phyloP scores from a whole-genome alignment of 2,888 invertebrate genomes.

The Meloe dianella region DNA sequence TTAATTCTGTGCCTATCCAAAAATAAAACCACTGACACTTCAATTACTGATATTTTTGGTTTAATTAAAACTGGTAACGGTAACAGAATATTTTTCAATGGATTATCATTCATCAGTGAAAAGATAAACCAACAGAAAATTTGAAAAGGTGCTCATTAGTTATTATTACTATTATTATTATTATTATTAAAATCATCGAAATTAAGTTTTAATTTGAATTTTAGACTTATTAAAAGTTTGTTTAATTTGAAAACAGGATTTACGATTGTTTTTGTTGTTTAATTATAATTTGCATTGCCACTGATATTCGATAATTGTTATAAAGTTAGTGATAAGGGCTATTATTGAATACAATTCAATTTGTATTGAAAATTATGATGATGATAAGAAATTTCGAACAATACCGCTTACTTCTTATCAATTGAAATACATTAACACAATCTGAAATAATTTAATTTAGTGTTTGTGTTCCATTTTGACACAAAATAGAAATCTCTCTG shows the following conservation, averaged over 20 bases:
- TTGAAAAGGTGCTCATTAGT: not conserved
- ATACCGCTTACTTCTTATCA: not conserved
- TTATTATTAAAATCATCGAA: not conserved
- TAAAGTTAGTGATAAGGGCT: not conserved
- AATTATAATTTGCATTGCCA: not conserved
- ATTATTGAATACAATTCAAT: not conserved
- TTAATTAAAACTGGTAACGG: not conserved
- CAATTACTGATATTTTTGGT: not conserved
- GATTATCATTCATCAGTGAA: not conserved
- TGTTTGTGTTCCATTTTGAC: not conserved
- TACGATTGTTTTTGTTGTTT: not conserved
- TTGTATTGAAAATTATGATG: not conserved
- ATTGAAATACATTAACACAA: not conserved
- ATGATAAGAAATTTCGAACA: not conserved
- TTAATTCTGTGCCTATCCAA: not conserved
- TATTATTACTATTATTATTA: not conserved
- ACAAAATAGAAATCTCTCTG: not conserved
- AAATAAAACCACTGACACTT: not conserved
- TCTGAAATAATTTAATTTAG: conserved; percentile 1
- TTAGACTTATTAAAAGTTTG: too few species aligned
- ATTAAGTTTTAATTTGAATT: too few species aligned
- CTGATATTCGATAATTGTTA: not conserved
- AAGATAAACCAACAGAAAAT: not conserved
- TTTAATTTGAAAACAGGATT: not conserved
- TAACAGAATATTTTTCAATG: not conserved